Conservation (phyloP, 2,113 vertebrate species). For the Lontra canadensis region DNA sequence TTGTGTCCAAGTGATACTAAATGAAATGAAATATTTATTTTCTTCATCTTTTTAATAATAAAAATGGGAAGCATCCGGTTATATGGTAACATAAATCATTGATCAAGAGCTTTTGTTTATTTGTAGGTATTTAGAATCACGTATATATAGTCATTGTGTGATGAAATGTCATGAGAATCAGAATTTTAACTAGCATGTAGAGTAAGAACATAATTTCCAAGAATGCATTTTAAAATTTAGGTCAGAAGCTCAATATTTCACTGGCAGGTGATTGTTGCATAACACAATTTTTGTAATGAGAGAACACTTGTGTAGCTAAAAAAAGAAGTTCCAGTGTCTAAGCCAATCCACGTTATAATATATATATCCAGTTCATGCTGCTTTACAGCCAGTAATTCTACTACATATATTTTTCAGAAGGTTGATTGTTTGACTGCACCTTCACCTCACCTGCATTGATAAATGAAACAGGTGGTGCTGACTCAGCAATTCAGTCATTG, state of each 20-base stretch:
- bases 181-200: not conserved
- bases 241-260: not conserved
- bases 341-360: conserved; percentile 61
- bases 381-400: conserved; percentile 76
- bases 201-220: not conserved
- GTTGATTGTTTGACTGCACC: conserved; percentile 58
- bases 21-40: not conserved
- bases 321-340: conserved; percentile 44
- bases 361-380: not conserved
- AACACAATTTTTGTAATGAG: conserved; percentile 72
- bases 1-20: not conserved
- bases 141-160: not conserved
- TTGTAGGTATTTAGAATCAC: not conserved
- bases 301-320: conserved; percentile 45
- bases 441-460: conserved; percentile 64
- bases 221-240: not conserved
- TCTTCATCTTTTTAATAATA: not conserved
- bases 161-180: not conserved
- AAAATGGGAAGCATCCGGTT: not conserved
- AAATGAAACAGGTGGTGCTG: conserved; percentile 36
- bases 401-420: conserved; percentile 61
- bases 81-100: not conserved
- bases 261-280: conserved; percentile 18
- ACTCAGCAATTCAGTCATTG: conserved; percentile 71
- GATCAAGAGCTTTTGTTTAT: not conserved